Conservation (phyloP, 2,888 invertebrate genomes). For the Apotomis capreana region DNA sequence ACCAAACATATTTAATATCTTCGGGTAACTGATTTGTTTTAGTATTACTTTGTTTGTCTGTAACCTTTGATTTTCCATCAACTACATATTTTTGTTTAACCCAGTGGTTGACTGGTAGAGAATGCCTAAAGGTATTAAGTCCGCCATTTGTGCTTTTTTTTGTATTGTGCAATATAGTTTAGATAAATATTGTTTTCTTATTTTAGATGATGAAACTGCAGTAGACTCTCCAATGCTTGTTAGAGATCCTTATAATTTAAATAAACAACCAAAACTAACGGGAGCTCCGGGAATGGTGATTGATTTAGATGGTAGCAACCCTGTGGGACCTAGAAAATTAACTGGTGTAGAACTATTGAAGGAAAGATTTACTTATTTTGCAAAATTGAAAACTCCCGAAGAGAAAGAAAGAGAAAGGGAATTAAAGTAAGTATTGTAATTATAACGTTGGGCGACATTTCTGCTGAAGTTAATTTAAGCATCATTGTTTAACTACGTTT, state of each 20-base stretch:
- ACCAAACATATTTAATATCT: neutral
- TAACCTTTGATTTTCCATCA: too few relatives aligned
- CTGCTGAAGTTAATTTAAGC: neutral
- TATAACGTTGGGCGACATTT: neutral
- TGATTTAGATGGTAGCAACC: constrained; percentile 62
- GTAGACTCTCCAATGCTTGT: constrained; percentile 55
- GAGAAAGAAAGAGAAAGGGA: constrained; percentile 82
- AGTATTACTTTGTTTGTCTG: too few relatives aligned
- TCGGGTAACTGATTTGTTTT: too few relatives aligned
- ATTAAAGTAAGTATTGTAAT: constrained; percentile 73
- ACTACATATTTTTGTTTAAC: too few relatives aligned
- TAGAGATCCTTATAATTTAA: constrained; percentile 49
- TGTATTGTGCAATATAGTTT: too few relatives aligned
- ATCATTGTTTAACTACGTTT: constrained; percentile 10
- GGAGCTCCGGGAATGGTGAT: constrained; percentile 81
- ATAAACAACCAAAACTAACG: constrained; percentile 72
- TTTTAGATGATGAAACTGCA: constrained; percentile 51
- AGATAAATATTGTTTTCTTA: neutral
- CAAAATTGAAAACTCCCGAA: constrained; percentile 78
- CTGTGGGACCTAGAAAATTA: constrained; percentile 60
- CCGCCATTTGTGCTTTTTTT: too few relatives aligned
- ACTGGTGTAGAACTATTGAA: constrained; percentile 87
- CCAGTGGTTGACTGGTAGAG: too few relatives aligned
- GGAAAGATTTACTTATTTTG: constrained; percentile 88
- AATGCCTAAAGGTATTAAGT: too few relatives aligned